These are phyloP conservation scores for Lethenteron reissneri DNA, from an alignment of 2,113 vertebrate species.

Conservation along the genomic window DNA sequence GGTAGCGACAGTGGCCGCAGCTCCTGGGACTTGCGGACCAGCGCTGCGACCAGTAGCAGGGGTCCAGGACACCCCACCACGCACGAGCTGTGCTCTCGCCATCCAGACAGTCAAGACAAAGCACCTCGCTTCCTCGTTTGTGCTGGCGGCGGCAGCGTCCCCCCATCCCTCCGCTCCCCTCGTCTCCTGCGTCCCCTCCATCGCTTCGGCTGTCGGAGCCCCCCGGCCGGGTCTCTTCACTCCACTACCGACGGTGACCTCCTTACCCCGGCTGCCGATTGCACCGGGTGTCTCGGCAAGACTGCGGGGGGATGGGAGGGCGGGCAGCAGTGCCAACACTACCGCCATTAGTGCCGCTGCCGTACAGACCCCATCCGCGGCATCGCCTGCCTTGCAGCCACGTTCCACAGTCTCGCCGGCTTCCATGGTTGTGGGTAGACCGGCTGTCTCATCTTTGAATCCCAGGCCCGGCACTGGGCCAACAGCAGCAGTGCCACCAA, in stretches of 20 bases:
- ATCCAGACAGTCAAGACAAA: constrained; percentile 48
- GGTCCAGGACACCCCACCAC: constrained; percentile 18
- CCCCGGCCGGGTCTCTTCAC: constrained; percentile 16
- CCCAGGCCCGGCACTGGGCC: constrained; percentile 16
- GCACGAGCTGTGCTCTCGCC: constrained; percentile 18
- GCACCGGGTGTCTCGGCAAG: constrained; percentile 6
- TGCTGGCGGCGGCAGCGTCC: constrained; percentile 33
- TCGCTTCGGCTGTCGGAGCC: constrained; percentile 23
- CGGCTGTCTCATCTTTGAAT: constrained; percentile 13
- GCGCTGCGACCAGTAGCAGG: constrained; percentile 7
- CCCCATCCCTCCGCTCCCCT: constrained; percentile 23
- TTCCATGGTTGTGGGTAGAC: constrained; percentile 20
- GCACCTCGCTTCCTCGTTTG: constrained; percentile 39
- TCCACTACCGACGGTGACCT: constrained; percentile 19
- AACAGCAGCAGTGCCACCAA: constrained; percentile 16
- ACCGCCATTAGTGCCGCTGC: constrained; percentile 18
- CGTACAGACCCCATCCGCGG: constrained; percentile 20
- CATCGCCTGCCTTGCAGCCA: constrained; percentile 19
- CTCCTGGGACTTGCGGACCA: neutral
- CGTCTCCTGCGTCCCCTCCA: constrained; percentile 26
- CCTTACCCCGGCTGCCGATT: constrained; percentile 17
- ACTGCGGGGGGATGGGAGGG: neutral
- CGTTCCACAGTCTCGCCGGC: constrained; percentile 18
- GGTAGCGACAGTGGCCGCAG: constrained; percentile 15
- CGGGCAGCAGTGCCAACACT: constrained; percentile 21